Base-by-base conservation (phyloP, 2,797 vertebrate species). In the Meda fulgida region DNA sequence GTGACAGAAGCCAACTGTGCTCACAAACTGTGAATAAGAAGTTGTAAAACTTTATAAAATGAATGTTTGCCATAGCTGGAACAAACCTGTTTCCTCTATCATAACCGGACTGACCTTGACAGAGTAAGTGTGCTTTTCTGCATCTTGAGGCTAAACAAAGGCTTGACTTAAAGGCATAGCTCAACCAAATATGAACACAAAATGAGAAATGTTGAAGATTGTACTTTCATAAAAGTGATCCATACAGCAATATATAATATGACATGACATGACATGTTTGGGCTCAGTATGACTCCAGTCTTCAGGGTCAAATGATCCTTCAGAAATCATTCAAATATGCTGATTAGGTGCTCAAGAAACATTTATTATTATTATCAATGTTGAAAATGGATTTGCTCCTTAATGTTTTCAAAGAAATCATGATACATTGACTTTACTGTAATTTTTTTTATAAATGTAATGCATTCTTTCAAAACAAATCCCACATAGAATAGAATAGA, bases 1-100 rank as follows among this genome's bases (percentile, higher is more conserved):
- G 86, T 75, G 79, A 87, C 84, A 80, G 82, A 89, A 88, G 65
- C 88, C 80, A 78, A 85, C 86, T 88, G 88, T 90, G 87, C 82
- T 88, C 80, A 86, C 66, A 84, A 87, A 86, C 75, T 87, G 83
- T 81, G 89, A 86, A 88, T 81, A 84, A 86, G 53, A 88, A 88
- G 83, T 88, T 83, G 38, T 87, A 87, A 88, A 88, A 89, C 86
- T 88, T 86, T 80, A 83, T 83, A 85, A 84, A 87, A 79, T 71
- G 82, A 34, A 65, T 86, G 71, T 88, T 81, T 89, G 81, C 71
- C 19, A 23, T 70, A 58, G 48, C 36, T 38, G 2, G 36, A 83
- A 76, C 71, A 53, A 83, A 76, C 38, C 29, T 9, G 7, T 13
- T 60, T 46, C 11, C 13, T 72, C 8, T 40, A 7, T 72, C 55